A percentile compares a stretch with the other conserved stretches of the same genome.
These are phyloP conservation scores for Ypsolopha sequella DNA, from an alignment of 2,888 invertebrate species.

Conservation along the genomic window DNA sequence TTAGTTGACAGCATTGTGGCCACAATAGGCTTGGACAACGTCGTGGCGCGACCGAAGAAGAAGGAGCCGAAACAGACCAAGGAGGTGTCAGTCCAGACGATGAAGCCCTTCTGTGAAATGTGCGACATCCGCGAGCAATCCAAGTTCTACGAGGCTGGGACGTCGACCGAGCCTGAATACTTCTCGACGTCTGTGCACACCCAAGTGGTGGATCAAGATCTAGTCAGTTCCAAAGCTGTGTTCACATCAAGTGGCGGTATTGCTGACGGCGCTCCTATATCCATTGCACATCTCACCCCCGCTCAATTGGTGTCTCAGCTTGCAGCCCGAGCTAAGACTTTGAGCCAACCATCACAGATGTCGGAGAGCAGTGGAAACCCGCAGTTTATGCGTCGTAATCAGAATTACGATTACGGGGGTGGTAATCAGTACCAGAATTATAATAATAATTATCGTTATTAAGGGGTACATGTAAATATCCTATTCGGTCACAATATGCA, in stretches of 20 bases:
- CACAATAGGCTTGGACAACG: slow-evolving; percentile 37
- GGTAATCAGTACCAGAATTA: slow-evolving; percentile 13
- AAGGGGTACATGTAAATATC: too few relatives aligned
- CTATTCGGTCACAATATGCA: too few relatives aligned
- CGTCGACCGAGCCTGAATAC: slow-evolving; percentile 33
- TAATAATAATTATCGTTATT: slow-evolving; percentile 31
- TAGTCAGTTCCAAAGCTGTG: slow-evolving; percentile 45
- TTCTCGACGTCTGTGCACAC: slow-evolving; percentile 45
- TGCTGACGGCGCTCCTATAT: slow-evolving; percentile 40
- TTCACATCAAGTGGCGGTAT: slow-evolving; percentile 49
- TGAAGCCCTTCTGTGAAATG: slow-evolving; percentile 44
- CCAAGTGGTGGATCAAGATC: slow-evolving; percentile 55
- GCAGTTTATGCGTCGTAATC: neutral
- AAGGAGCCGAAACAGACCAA: slow-evolving; percentile 32
- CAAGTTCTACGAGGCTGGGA: slow-evolving; percentile 22
- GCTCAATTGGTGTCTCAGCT: slow-evolving; percentile 59
- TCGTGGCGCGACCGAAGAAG: slow-evolving; percentile 38
- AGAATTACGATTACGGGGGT: slow-evolving; percentile 8
- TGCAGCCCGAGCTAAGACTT: slow-evolving; percentile 55
- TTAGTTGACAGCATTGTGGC: slow-evolving; percentile 47
- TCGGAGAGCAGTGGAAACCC: neutral
- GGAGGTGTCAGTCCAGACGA: slow-evolving; percentile 52
- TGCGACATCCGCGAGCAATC: slow-evolving; percentile 50
- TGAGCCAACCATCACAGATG: slow-evolving; percentile 28
- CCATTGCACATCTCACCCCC: slow-evolving; percentile 57